These are phyloP conservation scores for Drosophila setosimentum DNA, from an alignment of 2,888 invertebrate species.

Conservation along the genomic window DNA sequence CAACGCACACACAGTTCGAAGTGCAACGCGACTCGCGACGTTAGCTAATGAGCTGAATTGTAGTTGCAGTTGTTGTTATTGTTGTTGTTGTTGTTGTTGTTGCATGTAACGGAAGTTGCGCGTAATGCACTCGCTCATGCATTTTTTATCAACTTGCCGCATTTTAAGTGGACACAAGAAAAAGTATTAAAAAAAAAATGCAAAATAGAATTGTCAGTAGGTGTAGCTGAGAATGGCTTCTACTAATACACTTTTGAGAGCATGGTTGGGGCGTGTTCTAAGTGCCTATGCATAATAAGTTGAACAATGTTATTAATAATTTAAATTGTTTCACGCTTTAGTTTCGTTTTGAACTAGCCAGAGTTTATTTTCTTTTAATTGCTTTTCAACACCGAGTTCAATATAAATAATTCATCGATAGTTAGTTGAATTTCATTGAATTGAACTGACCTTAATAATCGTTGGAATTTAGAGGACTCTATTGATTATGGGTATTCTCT, in stretches of 20 bases:
- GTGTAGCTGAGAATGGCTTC: slow-evolving; percentile 10
- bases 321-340: slow-evolving; percentile 24
- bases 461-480: not conserved
- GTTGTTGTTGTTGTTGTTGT: slow-evolving; percentile 13
- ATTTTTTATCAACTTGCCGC: slow-evolving; percentile 68
- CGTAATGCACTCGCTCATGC: slow-evolving; percentile 70
- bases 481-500: not conserved
- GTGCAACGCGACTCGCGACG: slow-evolving; percentile 31
- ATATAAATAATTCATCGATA: not conserved
- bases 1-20: slow-evolving; percentile 55
- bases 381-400: not conserved
- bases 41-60: slow-evolving; percentile 69
- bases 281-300: slow-evolving; percentile 47
- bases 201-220: slow-evolving; percentile 9
- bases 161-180: slow-evolving; percentile 33
- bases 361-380: not conserved
- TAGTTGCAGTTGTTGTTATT: slow-evolving; percentile 28
- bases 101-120: slow-evolving; percentile 45
- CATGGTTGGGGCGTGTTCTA: slow-evolving; percentile 3
- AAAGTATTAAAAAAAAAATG: not conserved
- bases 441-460: not conserved
- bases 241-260: slow-evolving; percentile 2
- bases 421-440: not conserved
- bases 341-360: not conserved
- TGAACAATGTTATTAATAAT: slow-evolving; percentile 38